These are phyloP conservation scores for Phortica magna DNA, from an alignment of 2,888 invertebrate species.

Conservation along the genomic window DNA sequence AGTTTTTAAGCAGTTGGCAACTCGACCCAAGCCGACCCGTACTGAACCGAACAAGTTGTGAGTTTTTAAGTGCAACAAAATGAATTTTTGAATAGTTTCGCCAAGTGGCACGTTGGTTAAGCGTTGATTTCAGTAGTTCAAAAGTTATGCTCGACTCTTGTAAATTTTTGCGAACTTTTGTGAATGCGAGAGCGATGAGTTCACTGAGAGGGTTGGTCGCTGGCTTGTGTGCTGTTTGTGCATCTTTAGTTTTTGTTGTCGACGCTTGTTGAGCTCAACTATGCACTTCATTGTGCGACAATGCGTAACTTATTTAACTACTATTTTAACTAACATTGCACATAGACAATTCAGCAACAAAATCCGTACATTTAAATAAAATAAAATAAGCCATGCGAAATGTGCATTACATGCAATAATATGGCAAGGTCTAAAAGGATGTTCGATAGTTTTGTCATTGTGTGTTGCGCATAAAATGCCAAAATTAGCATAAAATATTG, in stretches of 20 bases:
- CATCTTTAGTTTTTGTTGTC: conserved; percentile 47
- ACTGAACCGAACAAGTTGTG: background rate
- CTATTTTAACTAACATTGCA: too few relatives aligned
- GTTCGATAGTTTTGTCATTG: background rate
- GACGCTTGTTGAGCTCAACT: background rate
- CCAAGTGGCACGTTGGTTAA: background rate
- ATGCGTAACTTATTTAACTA: too few relatives aligned
- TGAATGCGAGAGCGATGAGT: background rate
- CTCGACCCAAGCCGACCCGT: background rate
- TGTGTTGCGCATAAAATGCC: background rate
- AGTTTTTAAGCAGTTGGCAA: background rate
- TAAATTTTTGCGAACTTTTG: background rate
- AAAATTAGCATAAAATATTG: conserved; percentile 25
- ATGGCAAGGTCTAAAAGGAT: background rate
- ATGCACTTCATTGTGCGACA: too few relatives aligned
- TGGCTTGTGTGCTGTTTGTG: conserved; percentile 45
- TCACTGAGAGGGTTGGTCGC: background rate
- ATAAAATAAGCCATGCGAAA: too few relatives aligned
- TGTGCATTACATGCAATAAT: too few relatives aligned
- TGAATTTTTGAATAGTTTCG: conserved; percentile 12
- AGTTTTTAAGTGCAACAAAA: conserved; percentile 15
- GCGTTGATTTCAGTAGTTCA: background rate
- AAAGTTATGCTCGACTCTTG: background rate
- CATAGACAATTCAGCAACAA: too few relatives aligned
- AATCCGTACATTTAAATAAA: too few relatives aligned